phyloP scores from a whole-genome alignment of 2,888 invertebrate species.

The Epinotia ramella region DNA sequence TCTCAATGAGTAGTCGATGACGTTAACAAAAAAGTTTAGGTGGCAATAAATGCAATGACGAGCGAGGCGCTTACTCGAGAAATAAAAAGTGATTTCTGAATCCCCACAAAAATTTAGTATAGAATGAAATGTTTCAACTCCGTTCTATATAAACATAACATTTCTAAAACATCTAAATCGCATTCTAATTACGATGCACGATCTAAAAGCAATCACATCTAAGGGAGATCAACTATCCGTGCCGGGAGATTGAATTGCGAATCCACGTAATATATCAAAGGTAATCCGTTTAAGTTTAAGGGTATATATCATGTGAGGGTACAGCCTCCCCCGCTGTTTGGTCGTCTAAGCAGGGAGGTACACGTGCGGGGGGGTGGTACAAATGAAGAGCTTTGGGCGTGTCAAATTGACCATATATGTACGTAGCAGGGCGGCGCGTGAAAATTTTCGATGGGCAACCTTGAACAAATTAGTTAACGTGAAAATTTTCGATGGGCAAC shows the following conservation, averaged over 20 bases:
- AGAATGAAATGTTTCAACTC: not conserved
- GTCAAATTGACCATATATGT: not conserved
- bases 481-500: too few relatives aligned
- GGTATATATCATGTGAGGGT: slow-evolving; percentile 80
- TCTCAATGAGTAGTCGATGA: too few relatives aligned
- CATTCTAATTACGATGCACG: slow-evolving; percentile 64
- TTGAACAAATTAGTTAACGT: too few relatives aligned
- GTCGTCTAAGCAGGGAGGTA: slow-evolving; percentile 81
- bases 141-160: not conserved
- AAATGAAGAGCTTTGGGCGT: slow-evolving; percentile 48
- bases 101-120: too few relatives aligned
- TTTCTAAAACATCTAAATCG: slow-evolving; percentile 43
- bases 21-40: too few relatives aligned
- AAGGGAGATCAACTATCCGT: slow-evolving; percentile 75
- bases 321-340: slow-evolving; percentile 76
- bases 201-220: slow-evolving; percentile 76
- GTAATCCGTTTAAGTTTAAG: slow-evolving; percentile 85
- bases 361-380: slow-evolving; percentile 68
- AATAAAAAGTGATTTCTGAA: too few relatives aligned
- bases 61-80: too few relatives aligned
- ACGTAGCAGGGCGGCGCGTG: not conserved
- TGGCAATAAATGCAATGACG: too few relatives aligned
- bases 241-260: slow-evolving; percentile 77
- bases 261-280: slow-evolving; percentile 84
- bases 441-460: too few relatives aligned